These are phyloP conservation scores for Zoroaster sp. DNA, from an alignment of 53 echinoderm and acorn worm species.

Conservation along the genomic window DNA sequence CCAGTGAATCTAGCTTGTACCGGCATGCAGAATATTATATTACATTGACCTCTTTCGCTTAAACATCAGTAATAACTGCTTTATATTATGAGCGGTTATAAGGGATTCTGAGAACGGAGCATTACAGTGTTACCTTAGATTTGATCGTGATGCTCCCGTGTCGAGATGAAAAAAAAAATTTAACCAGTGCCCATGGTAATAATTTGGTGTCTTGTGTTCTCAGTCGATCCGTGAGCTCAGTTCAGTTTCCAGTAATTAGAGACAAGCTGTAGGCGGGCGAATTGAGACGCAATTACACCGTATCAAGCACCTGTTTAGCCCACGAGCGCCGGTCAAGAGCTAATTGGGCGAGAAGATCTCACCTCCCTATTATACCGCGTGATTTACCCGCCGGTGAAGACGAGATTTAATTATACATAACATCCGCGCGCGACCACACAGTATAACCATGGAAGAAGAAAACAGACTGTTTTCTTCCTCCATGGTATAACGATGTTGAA, in stretches of 20 bases:
- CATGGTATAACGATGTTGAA: no score
- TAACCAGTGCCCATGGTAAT: neutral
- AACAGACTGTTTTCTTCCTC: no score
- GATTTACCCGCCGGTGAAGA: neutral
- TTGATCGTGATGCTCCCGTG: no score
- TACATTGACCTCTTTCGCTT: no score
- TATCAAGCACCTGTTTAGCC: slow-evolving; percentile 9
- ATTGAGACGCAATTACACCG: slow-evolving; percentile 17
- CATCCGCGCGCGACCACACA: neutral
- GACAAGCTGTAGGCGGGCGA: slow-evolving; percentile 14
- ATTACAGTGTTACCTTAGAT: no score
- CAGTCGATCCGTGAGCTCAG: neutral
- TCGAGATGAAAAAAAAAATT: neutral
- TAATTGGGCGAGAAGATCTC: slow-evolving; percentile 28
- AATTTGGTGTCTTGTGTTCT: neutral
- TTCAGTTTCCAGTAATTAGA: neutral
- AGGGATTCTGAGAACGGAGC: no score
- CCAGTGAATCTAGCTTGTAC: no score
- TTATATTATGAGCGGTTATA: no score
- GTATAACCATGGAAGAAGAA: neutral
- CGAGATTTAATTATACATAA: slow-evolving; percentile 25
- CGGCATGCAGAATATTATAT: no score
- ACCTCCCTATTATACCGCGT: neutral
- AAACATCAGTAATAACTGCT: no score
- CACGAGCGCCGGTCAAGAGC: slow-evolving; percentile 2